A percentile compares a stretch with the other conserved stretches of the same genome.
Conservation (phyloP, 2,888 invertebrate species). For the Stenolophus ochropezus region DNA sequence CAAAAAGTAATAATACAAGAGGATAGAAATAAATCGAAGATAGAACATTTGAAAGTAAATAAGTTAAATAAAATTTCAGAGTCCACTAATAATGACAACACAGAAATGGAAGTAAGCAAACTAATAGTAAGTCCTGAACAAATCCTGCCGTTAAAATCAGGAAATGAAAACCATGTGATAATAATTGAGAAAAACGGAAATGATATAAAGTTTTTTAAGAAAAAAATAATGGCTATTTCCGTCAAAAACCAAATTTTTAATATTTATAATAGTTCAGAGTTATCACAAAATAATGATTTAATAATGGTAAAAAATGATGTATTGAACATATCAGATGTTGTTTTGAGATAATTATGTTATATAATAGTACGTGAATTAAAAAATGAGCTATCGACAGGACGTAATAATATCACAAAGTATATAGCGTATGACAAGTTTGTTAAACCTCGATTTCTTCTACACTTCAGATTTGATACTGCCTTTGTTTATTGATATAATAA, state of each 20-base stretch:
- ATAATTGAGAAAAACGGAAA: neutral
- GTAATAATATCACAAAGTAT: no score
- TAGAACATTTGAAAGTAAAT: neutral
- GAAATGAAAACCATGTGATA: neutral
- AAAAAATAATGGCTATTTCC: constrained; percentile 61
- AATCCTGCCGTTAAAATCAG: neutral
- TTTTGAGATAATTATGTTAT: no score
- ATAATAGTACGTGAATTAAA: neutral
- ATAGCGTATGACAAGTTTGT: no score
- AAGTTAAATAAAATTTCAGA: neutral
- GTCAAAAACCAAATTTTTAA: constrained; percentile 22
- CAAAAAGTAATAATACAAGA: neutral
- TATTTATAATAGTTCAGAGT: constrained; percentile 1
- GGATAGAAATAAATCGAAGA: neutral
- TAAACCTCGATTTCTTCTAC: no score
- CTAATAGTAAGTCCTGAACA: neutral
- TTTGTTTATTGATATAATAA: no score
- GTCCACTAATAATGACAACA: neutral
- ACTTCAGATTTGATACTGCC: no score
- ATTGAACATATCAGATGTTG: no score
- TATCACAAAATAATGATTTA: neutral
- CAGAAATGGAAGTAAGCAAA: neutral
- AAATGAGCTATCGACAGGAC: no score
- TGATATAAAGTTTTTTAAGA: neutral
- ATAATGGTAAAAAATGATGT: constrained; percentile 32